phyloP scores from a whole-genome alignment of 2,888 invertebrate genomes.

The Drosophila atripex region DNA sequence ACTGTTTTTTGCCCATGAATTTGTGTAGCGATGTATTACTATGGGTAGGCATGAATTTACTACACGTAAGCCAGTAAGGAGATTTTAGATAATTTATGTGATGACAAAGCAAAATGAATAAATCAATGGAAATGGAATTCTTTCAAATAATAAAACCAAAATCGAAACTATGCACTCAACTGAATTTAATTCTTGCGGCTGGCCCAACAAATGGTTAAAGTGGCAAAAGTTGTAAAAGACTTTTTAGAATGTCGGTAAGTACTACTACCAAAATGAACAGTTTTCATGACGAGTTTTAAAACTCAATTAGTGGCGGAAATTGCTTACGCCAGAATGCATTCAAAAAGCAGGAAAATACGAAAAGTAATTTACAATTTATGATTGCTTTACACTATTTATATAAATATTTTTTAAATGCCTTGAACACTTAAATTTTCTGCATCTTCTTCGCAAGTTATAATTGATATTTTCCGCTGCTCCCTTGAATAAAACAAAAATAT shows the following conservation, averaged over 20 bases:
- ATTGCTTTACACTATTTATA: background rate
- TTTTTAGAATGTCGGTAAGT: constrained; percentile 29
- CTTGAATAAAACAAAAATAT: constrained; percentile 35
- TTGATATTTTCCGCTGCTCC: constrained; percentile 51
- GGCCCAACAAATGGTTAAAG: background rate
- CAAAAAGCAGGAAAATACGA: background rate
- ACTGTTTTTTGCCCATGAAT: constrained; percentile 30
- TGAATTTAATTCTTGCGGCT: constrained; percentile 5
- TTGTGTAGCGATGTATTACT: constrained; percentile 38
- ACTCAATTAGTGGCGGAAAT: constrained; percentile 13
- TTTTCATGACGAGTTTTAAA: constrained; percentile 3
- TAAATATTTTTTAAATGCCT: background rate
- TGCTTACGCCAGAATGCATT: background rate
- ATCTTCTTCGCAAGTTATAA: constrained; percentile 54
- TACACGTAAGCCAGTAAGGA: constrained; percentile 60
- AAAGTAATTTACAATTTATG: background rate
- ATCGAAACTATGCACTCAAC: constrained; percentile 24
- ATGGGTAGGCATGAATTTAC: constrained; percentile 68
- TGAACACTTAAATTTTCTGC: constrained; percentile 31
- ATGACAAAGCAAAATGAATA: constrained; percentile 55
- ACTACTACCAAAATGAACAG: constrained; percentile 13
- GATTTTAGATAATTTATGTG: constrained; percentile 70
- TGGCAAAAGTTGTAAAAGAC: constrained; percentile 13
- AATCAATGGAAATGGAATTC: constrained; percentile 52
- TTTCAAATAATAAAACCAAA: constrained; percentile 47